Evolutionary conservation across 2,113 vertebrate species (phyloP).

Genomic region (Bubo blakistoni): DNA sequence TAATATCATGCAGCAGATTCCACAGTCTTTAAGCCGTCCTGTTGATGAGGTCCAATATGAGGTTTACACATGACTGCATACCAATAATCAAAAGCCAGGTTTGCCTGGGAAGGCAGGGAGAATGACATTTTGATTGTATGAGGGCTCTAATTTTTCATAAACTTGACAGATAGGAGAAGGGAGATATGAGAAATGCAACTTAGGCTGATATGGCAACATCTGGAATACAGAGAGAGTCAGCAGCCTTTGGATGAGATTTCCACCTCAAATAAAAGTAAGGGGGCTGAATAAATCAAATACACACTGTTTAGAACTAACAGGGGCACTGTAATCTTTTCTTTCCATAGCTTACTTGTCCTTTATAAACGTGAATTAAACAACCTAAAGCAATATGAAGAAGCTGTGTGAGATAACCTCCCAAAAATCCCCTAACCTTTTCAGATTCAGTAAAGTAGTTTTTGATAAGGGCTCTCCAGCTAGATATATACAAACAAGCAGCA

Average conservation of each 20-base stretch:
- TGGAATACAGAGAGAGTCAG: conserved; percentile 54
- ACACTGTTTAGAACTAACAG: conserved; percentile 1
- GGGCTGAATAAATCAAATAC: conserved; percentile 58
- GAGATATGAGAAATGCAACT: conserved; percentile 53
- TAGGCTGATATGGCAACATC: conserved; percentile 30
- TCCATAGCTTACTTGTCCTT: conserved; percentile 39
- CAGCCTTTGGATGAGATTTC: conserved; percentile 46
- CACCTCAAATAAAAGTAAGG: conserved; percentile 61
- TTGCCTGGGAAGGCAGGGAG: conserved; percentile 13
- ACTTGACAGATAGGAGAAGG: conserved; percentile 59
- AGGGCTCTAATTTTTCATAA: conserved; percentile 70
- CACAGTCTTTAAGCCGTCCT: neutral
- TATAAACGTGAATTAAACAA: conserved; percentile 13
- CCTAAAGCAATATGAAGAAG: conserved; percentile 44
- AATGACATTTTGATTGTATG: conserved; percentile 70
- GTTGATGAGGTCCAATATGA: conserved; percentile 24
- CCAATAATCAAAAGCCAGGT: conserved; percentile 50
- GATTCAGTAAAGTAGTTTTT: conserved; percentile 41
- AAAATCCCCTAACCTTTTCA: conserved; percentile 53
- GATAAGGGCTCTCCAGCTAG: conserved; percentile 41
- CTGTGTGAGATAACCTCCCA: conserved; percentile 31
- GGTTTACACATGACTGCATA: conserved; percentile 59
- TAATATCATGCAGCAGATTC: conserved; percentile 11
- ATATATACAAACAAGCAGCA: conserved; percentile 36
- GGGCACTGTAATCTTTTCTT: conserved; percentile 9